Evolutionary conservation across 2,888 invertebrate genomes (phyloP), one percentile per base, ranked within the genome.

Genomic region (Hipparchia sbordonii): DNA sequence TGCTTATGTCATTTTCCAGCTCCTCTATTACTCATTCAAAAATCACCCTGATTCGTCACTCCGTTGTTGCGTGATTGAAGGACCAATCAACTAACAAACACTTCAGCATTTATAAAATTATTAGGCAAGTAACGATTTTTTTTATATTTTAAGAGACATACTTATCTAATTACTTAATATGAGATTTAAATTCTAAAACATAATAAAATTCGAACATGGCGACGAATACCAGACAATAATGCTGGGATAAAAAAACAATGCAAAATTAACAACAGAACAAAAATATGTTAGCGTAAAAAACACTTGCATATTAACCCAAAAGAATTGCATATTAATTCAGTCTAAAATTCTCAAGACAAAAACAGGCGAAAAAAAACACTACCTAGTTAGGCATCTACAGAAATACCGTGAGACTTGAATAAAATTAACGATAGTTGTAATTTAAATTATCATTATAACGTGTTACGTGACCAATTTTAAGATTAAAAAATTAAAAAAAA

Each of bases 391-490:
- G 81, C 70, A 84, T 13, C 6, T 10, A 7, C n/a, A 45, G n/a
- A 46, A 13, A 5, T 52, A 65, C 84, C 90, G 90, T 92, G 90
- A 86, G 91, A 92, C 81, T 79, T 81, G 88, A 85, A 91, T 89
- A 89, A 87, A 88, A 90, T 89, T 89, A 89, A 84, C 79, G 76
- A 77, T 77, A 75, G 79, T 84, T 61, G 9, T 52, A 83, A 74
- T 75, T 77, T 82, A 82, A 83, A 83, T 84, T 83, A 79, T 76
- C 76, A 79, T 84, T 71, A 73, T 67, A 87, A 89, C 82, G 78
- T 72, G 77, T 81, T 87, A 90, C 90, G 91, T 92, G 91, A 91
- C 90, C 90, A 91, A 86, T 88, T 92, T 91, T 87, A 84, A 81
- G 46, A 54, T 56, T 52, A 82, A 84, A 81, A 80, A 66, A 70